Conservation (phyloP, 2,113 vertebrate species). For the Progne subis region DNA sequence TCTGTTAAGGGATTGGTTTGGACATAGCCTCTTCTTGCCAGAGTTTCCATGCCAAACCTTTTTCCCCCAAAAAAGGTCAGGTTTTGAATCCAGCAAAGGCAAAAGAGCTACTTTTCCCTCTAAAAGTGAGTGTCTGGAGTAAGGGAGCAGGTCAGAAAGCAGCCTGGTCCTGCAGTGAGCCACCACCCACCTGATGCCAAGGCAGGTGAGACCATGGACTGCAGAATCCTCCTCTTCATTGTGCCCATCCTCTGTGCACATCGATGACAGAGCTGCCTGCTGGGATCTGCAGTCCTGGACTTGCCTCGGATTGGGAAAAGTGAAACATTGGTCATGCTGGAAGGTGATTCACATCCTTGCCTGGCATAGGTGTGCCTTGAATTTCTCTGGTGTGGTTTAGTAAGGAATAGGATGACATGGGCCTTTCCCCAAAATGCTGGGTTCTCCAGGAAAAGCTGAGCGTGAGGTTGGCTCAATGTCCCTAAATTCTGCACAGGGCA, state of each 20-base stretch:
- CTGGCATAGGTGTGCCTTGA: not conserved
- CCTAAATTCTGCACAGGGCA: not conserved
- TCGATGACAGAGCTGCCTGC: not conserved
- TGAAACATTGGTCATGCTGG: too few species aligned
- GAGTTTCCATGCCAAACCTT: not conserved
- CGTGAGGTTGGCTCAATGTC: fast-evolving
- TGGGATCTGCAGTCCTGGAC: not conserved
- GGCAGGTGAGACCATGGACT: not conserved
- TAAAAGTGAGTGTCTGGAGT: not conserved
- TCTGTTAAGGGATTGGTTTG: not conserved
- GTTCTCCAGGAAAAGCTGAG: not conserved
- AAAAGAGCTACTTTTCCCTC: not conserved
- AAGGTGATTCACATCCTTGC: not conserved
- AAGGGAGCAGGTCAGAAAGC: not conserved
- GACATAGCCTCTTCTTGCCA: not conserved
- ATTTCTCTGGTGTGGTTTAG: not conserved
- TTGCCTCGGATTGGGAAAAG: not conserved
- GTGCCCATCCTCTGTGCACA: not conserved
- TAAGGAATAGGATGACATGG: not conserved
- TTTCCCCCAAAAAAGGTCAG: not conserved
- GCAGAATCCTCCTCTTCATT: not conserved
- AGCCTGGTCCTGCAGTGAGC: not conserved
- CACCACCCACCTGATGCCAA: not conserved
- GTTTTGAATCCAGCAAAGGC: not conserved
- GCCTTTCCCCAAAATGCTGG: not conserved